These are phyloP conservation scores for Hololepta plana DNA, from an alignment of 2,888 invertebrate species.

Conservation along the genomic window DNA sequence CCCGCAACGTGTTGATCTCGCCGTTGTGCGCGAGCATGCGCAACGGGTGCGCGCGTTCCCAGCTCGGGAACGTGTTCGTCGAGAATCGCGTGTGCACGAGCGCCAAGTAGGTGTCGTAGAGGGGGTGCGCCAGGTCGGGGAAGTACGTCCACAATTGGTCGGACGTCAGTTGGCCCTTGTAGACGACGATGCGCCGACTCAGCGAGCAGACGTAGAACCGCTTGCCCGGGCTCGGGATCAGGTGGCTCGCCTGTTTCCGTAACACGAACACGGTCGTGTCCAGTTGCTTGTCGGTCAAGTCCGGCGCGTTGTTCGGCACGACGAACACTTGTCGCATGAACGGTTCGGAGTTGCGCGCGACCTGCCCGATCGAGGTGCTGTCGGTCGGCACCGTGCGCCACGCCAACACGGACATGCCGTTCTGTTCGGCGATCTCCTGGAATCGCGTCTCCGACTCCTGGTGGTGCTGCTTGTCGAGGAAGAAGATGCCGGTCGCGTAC, in stretches of 20 bases:
- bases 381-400: slow-evolving; percentile 93
- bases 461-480: slow-evolving; percentile 71
- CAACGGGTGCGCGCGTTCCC: slow-evolving; percentile 97
- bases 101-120: slow-evolving; percentile 87
- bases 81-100: slow-evolving; percentile 97
- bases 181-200: slow-evolving; percentile 77
- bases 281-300: slow-evolving; percentile 17
- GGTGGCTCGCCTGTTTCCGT: slow-evolving; percentile 84
- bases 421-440: slow-evolving; percentile 57
- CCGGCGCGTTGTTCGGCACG: slow-evolving; percentile 12
- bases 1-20: slow-evolving; percentile 96
- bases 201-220: slow-evolving; percentile 95
- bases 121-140: slow-evolving; percentile 48
- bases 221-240: slow-evolving; percentile 65
- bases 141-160: slow-evolving; percentile 78
- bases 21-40: slow-evolving; percentile 95
- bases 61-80: slow-evolving; percentile 98
- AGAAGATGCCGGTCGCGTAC: slow-evolving; percentile 95
- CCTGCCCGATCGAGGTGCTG: slow-evolving; percentile 68
- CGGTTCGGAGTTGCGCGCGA: slow-evolving; percentile 89
- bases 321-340: slow-evolving; percentile 75
- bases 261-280: slow-evolving; percentile 48
- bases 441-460: slow-evolving; percentile 67
- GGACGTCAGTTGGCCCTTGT: slow-evolving; percentile 94
- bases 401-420: slow-evolving; percentile 67